These are phyloP conservation scores for Bombyx mandarina DNA, from an alignment of 1,140 invertebrate species.

Conservation along the genomic window DNA sequence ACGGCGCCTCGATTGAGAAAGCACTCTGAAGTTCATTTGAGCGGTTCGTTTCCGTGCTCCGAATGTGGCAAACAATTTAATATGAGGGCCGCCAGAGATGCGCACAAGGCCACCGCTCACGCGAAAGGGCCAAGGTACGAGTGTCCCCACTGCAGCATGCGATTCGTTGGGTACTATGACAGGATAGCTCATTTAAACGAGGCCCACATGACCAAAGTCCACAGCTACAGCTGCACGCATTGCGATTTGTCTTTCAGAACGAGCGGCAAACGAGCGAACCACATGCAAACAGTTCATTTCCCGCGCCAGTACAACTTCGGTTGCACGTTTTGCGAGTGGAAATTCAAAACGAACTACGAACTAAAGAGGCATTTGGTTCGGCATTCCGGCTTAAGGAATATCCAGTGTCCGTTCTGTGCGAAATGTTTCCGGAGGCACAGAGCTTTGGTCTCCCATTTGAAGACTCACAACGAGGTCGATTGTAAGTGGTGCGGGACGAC, in stretches of 20 bases:
- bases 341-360: constrained; percentile 50
- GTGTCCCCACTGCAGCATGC: constrained; percentile 51
- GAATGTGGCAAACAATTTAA: constrained; percentile 45
- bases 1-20: constrained; percentile 52
- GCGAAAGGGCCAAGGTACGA: constrained; percentile 50
- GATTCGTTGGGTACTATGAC: constrained; percentile 51
- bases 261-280: constrained; percentile 46
- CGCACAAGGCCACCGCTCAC: constrained; percentile 47
- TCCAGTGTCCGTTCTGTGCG: constrained; percentile 53
- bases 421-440: constrained; percentile 54
- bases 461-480: constrained; percentile 38
- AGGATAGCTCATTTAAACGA: constrained; percentile 56
- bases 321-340: constrained; percentile 46
- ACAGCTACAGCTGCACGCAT: constrained; percentile 43
- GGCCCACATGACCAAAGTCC: constrained; percentile 46
- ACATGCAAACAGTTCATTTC: constrained; percentile 43
- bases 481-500: constrained; percentile 38
- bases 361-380: constrained; percentile 51
- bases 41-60: constrained; percentile 52
- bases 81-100: constrained; percentile 47
- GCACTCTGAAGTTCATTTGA: constrained; percentile 52
- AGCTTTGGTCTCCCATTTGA: constrained; percentile 43
- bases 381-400: constrained; percentile 50
- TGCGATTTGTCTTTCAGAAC: constrained; percentile 55
- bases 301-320: constrained; percentile 34